Base-by-base conservation (phyloP, 2,797 vertebrate genomes). In the Sebastes wilsoni region DNA sequence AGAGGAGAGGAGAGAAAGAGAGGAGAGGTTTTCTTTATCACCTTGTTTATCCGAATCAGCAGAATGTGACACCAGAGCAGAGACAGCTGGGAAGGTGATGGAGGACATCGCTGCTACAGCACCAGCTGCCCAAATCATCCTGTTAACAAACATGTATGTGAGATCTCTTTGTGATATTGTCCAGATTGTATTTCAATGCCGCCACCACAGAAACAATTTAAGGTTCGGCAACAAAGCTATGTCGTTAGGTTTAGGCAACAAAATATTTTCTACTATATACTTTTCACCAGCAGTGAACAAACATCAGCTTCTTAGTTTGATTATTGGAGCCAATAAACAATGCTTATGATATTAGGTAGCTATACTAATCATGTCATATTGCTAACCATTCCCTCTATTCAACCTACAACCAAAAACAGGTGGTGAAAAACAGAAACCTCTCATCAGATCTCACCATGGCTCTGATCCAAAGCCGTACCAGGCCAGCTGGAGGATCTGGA, bases 401-500 rank as follows among this genome's bases (percentile, higher is more conserved):
- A 36, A 36, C 2, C 36, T 36, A 36, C 0, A 36, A 36, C 36
- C 36, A 65, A 38, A 38, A 38, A 38, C 38, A 38, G 38, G 38
- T 38, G 38, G 38, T 42, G 38, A 42, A 3, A 27, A 27, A 38
- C 18, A 14, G 46, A 49, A 49, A 49, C 16, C 46, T 20, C 3
- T 49, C 32, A 36, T 36, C 20, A 86, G 27, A 73, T 78, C 97
- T 97, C 95, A 99, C 98, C 98, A 99, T 84, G 97, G 93, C 89
- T 97, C 97, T n/a, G 97, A 97, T 88, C 97, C 98, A 72, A 98
- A 96, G 82, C 97, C 97, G 30, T 99, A 99, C 97, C 98, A 99
- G 87, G 96, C 95, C 90, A 99, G 83, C 90, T 99, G 98, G 72
- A 98, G 91, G 72, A 97, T 96, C 59, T 99, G 98, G 93, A 98